phyloP scores from a whole-genome alignment of 35 echinoderm and acorn worm species.

The Strongylocentrotus purpuratus region DNA sequence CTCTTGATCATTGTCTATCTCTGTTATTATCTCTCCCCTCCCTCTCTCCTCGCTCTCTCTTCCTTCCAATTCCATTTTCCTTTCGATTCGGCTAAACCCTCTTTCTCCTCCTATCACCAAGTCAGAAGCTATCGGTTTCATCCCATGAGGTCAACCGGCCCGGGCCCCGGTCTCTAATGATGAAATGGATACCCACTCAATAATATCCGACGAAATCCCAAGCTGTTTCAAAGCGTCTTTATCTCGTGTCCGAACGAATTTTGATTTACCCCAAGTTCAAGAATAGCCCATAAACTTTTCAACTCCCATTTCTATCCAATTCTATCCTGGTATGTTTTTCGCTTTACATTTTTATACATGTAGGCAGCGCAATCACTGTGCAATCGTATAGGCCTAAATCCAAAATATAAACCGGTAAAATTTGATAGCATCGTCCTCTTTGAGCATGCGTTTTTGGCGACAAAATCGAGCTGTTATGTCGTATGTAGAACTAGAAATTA shows the following conservation, averaged over 20 bases:
- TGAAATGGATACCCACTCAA: conserved; percentile 8
- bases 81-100: not conserved
- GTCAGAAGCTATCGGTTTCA: conserved; percentile 15
- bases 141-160: not conserved
- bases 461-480: too few relatives aligned
- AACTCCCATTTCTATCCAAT: not conserved
- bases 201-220: conserved; percentile 19
- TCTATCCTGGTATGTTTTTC: not conserved
- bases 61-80: not conserved
- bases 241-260: not conserved
- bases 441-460: too few relatives aligned
- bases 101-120: not conserved
- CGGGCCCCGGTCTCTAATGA: conserved; percentile 22
- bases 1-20: not conserved
- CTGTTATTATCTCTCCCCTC: not conserved
- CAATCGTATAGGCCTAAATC: too few relatives aligned
- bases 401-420: too few relatives aligned
- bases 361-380: too few relatives aligned
- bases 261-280: not conserved
- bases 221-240: not conserved
- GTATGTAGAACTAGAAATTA: too few relatives aligned
- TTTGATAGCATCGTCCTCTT: too few relatives aligned
- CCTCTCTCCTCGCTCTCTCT: not conserved
- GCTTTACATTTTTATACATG: too few relatives aligned
- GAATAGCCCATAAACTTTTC: conserved; percentile 4